phyloP scores from a whole-genome alignment of 2,797 vertebrate species.

The Peromyscus eremicus region DNA sequence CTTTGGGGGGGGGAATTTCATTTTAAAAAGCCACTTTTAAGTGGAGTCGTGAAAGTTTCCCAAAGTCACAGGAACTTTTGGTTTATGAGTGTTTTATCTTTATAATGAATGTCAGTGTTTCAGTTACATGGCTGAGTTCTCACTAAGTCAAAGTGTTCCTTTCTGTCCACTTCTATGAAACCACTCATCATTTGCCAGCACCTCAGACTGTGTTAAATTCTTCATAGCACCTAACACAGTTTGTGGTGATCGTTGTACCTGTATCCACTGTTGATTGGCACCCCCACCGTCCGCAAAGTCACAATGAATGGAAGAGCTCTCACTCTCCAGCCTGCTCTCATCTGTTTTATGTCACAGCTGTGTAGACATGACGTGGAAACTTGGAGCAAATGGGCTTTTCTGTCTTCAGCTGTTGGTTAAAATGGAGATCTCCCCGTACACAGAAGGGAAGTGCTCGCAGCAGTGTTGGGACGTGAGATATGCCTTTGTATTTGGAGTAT shows the following conservation, averaged over 20 bases:
- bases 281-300: neutral
- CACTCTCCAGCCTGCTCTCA: neutral
- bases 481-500: neutral
- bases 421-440: neutral
- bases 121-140: constrained; percentile 6
- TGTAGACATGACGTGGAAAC: neutral
- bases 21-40: neutral
- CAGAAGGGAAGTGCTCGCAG: constrained; percentile 10
- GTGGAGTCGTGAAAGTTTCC: neutral
- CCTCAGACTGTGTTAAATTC: neutral
- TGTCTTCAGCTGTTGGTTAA: neutral
- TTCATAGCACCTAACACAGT: neutral
- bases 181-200: neutral
- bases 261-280: neutral
- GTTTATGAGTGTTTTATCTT: constrained; percentile 29
- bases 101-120: neutral
- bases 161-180: neutral
- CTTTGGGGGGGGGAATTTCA: neutral
- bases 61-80: neutral
- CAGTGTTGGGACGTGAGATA: neutral
- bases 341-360: neutral
- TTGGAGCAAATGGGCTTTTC: neutral
- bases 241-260: neutral
- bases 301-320: neutral
- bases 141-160: neutral